Evolutionary conservation across 2,797 vertebrate species (phyloP), one percentile per base, ranked within the genome.

Genomic region (Benthosema pterotum): DNA sequence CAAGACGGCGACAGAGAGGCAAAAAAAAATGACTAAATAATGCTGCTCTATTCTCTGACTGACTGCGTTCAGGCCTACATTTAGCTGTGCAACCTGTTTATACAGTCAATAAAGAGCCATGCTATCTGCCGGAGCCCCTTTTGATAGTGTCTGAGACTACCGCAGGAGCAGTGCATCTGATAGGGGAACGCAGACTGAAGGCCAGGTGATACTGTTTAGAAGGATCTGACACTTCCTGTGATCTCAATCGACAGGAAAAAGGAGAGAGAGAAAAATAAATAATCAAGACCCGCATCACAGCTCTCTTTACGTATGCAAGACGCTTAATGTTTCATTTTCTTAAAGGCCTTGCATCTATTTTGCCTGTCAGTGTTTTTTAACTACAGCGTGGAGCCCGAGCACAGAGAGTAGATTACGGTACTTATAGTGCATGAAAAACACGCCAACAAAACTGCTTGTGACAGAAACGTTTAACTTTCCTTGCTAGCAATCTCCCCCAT

Each of bases 381-480:
- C 92, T 87, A 89, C 90, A 79, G 83, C 91, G n/a, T n/a, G n/a
- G n/a, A 91, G 82, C 75, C 68, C 86, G 82, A 92, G 93, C 93
- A 89, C 86, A 74, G 88, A 89, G 92, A 95, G 93, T 91, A 94
- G 92, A 95, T 96, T 95, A 95, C 76, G 87, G 89, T 87, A 91
- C 92, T 94, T 93, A 92, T 90, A 90, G 94, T 91, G 94, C 93
- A 94, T 95, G 94, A 97, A 94, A 96, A 96, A 95, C 93, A 93
- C 92, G 92, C 94, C 89, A 90, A 93, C 94, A 93, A 94, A 94
- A 94, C 92, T 93, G 95, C 93, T 93, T 90, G 91, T 93, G 94
- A 95, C 95, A 95, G 94, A 95, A 94, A 93, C 94, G 91, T 95
- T 98, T 96, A 95, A 95, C 95, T 95, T 95, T 80, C 92, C 94